Conservation (phyloP, 2,797 vertebrate genomes). For the Sarcoramphus papa region DNA sequence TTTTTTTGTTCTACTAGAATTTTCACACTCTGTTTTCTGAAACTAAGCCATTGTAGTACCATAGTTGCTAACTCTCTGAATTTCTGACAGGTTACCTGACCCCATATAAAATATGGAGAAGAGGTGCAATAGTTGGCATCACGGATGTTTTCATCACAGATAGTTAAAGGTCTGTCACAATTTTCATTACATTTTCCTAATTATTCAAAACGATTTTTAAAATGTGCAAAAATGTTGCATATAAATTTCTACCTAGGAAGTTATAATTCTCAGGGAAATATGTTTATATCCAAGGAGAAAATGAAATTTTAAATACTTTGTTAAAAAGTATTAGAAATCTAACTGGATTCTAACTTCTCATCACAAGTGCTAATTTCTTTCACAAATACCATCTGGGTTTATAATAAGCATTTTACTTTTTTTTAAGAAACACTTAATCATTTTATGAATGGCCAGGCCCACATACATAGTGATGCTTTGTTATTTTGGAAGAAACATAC, state of each 20-base stretch:
- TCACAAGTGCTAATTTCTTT: background rate
- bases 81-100: background rate
- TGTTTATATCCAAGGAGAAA: background rate
- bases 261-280: background rate
- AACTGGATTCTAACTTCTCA: background rate
- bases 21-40: background rate
- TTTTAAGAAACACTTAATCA: background rate
- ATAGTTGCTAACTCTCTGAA: background rate
- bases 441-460: background rate
- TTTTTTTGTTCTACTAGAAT: background rate
- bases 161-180: background rate
- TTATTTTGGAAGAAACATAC: background rate
- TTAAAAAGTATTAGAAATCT: background rate
- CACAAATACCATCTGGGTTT: background rate
- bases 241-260: background rate
- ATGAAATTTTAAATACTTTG: background rate
- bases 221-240: background rate
- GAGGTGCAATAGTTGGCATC: background rate
- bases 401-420: background rate
- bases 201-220: background rate
- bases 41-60: background rate
- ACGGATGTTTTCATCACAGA: background rate
- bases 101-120: background rate
- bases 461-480: background rate
- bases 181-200: background rate